A percentile compares a stretch with the other conserved stretches of the same genome.
Evolutionary conservation across 2,797 vertebrate species (phyloP).

Genomic region (Hoplostethus mediterraneus): DNA sequence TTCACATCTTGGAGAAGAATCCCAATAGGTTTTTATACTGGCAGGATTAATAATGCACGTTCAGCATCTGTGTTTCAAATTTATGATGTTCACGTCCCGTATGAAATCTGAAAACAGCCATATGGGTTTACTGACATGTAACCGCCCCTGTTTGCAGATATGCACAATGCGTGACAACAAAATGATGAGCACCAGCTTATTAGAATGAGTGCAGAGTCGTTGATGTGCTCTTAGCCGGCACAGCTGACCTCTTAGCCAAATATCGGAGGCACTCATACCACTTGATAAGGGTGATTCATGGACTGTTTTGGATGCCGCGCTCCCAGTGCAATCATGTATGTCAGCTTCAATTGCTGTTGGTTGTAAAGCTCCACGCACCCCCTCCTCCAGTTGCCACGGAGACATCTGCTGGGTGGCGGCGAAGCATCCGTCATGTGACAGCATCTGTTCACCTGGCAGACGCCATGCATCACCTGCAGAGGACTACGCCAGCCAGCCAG

Average conservation of each 20-base stretch:
- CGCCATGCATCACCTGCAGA: conserved; percentile 35
- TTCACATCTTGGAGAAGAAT: not conserved
- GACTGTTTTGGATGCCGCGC: conserved; percentile 24
- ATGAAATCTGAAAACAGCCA: not conserved
- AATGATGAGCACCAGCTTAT: too few species aligned
- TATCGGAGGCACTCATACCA: not conserved
- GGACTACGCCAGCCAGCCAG: not conserved
- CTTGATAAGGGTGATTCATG: conserved; percentile 34
- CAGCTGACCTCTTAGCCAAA: conserved; percentile 13
- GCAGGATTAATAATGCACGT: not conserved
- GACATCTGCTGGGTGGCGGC: conserved; percentile 22
- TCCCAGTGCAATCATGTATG: conserved; percentile 25
- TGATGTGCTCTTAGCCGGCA: not conserved
- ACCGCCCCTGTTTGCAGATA: too few species aligned
- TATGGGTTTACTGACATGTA: too few species aligned
- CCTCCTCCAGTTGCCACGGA: conserved; percentile 43
- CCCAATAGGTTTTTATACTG: not conserved
- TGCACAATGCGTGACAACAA: too few species aligned
- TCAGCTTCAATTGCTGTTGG: conserved; percentile 52
- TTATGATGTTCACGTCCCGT: not conserved
- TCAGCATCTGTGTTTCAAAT: not conserved
- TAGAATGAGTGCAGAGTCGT: too few species aligned
- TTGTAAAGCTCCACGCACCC: conserved; percentile 17
- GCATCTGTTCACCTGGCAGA: conserved; percentile 57
- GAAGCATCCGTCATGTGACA: conserved; percentile 38